Evolutionary conservation across 2,888 invertebrate species (phyloP).

Genomic region (Epinotia bilunana): DNA sequence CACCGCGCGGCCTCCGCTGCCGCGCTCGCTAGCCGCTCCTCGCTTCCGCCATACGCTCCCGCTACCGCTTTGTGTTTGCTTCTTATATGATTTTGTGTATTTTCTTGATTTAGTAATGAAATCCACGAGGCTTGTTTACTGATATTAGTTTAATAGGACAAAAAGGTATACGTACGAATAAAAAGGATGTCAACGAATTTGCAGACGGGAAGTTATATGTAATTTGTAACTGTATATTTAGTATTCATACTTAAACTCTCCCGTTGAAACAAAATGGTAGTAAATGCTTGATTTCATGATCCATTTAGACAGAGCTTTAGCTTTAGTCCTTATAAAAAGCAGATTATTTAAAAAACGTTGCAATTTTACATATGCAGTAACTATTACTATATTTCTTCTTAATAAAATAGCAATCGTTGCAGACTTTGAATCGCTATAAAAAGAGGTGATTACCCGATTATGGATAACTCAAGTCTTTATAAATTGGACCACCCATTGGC

Average conservation of each 20-base stretch:
- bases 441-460: not conserved
- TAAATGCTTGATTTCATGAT: not conserved
- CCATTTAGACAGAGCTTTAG: too few species aligned
- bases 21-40: conserved; percentile 46
- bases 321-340: too few species aligned
- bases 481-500: conserved; percentile 34
- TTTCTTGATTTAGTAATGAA: not conserved
- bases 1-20: conserved; percentile 53
- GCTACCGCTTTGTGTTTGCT: conserved; percentile 16
- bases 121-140: too few species aligned
- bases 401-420: too few species aligned
- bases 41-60: conserved; percentile 33
- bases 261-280: too few species aligned
- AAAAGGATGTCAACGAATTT: not conserved
- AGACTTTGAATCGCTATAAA: not conserved
- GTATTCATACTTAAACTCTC: too few species aligned
- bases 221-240: too few species aligned
- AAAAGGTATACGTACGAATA: not conserved
- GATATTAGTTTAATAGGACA: not conserved
- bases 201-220: not conserved
- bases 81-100: not conserved
- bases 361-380: too few species aligned
- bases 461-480: conserved; percentile 1
- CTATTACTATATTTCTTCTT: too few species aligned
- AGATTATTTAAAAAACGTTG: too few species aligned